A percentile compares a stretch with the other conserved stretches of the same genome.
phyloP scores from a whole-genome alignment of 2,797 vertebrate genomes.

The Microchirus variegatus region DNA sequence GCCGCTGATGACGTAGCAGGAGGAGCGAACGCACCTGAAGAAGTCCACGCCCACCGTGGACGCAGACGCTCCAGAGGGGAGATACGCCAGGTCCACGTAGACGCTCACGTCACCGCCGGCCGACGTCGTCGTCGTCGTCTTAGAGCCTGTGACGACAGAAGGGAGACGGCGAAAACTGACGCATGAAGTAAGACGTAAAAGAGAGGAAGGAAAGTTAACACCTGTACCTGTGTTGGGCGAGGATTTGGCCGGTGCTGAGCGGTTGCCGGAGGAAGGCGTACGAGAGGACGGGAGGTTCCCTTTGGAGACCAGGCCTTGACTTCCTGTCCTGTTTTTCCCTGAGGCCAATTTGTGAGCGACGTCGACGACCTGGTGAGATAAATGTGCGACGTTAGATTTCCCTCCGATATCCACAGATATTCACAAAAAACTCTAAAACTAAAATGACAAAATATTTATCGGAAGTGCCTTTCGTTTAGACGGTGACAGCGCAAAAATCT shows the following conservation, averaged over 20 bases:
- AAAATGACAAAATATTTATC: too few relatives aligned
- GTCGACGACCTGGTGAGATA: slow-evolving; percentile 53
- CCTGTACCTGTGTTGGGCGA: slow-evolving; percentile 50
- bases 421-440: too few relatives aligned
- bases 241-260: slow-evolving; percentile 57
- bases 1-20: slow-evolving; percentile 93
- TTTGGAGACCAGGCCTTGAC: slow-evolving; percentile 51
- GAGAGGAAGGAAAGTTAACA: not conserved
- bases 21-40: slow-evolving; percentile 87
- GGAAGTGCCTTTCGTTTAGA: too few relatives aligned
- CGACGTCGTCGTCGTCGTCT: slow-evolving; percentile 48
- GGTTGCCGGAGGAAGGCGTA: slow-evolving; percentile 51
- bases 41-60: slow-evolving; percentile 87
- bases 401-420: too few relatives aligned
- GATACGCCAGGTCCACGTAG: slow-evolving; percentile 92
- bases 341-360: slow-evolving; percentile 49
- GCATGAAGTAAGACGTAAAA: too few relatives aligned
- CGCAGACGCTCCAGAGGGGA: slow-evolving; percentile 87
- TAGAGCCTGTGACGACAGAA: slow-evolving; percentile 42
- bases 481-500: too few relatives aligned
- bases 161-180: not conserved
- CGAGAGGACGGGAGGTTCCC: slow-evolving; percentile 56
- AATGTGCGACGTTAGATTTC: not conserved
- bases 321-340: slow-evolving; percentile 71
- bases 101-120: slow-evolving; percentile 65